A percentile compares a stretch with the other conserved stretches of the same genome.
Conservation (phyloP, 2,797 vertebrate species). For the Mormyrops attenuatus region DNA sequence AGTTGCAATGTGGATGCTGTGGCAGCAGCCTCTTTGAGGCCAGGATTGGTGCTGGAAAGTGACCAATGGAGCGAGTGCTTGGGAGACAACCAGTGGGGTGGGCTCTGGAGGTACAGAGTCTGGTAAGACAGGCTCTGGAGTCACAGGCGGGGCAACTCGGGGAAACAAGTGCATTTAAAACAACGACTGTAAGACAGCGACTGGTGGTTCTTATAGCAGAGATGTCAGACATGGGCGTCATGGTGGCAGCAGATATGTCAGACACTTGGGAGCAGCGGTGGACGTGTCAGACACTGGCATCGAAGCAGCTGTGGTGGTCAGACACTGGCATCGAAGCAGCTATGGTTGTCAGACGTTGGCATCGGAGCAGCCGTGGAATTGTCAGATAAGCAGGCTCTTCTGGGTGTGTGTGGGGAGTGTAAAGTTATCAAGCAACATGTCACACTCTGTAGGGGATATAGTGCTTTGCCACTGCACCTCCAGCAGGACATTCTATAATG, state of each 20-base stretch:
- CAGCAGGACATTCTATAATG: neutral
- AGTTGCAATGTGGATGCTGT: neutral
- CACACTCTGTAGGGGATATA: neutral
- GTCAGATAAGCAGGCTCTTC: neutral
- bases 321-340: neutral
- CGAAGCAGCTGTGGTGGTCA: neutral
- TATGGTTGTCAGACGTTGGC: neutral
- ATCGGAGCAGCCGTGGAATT: neutral
- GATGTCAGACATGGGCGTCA: neutral
- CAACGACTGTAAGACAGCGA: neutral
- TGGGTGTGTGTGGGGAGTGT: neutral
- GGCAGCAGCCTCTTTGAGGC: neutral
- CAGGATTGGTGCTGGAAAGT: neutral
- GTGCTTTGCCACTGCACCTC: neutral
- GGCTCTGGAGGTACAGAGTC: neutral
- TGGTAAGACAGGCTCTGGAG: neutral
- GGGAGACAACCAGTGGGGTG: neutral
- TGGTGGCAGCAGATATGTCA: neutral
- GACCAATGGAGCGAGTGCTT: neutral
- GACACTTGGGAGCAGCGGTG: neutral
- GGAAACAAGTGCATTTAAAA: neutral
- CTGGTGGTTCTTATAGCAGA: neutral
- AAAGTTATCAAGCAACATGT: neutral
- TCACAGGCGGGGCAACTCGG: neutral
- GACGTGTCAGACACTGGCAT: neutral